Percentiles rank a stretch among this genome's conserved stretches.
These are phyloP conservation scores for Ia io DNA, from an alignment of 2,113 vertebrate species.

Conservation along the genomic window DNA sequence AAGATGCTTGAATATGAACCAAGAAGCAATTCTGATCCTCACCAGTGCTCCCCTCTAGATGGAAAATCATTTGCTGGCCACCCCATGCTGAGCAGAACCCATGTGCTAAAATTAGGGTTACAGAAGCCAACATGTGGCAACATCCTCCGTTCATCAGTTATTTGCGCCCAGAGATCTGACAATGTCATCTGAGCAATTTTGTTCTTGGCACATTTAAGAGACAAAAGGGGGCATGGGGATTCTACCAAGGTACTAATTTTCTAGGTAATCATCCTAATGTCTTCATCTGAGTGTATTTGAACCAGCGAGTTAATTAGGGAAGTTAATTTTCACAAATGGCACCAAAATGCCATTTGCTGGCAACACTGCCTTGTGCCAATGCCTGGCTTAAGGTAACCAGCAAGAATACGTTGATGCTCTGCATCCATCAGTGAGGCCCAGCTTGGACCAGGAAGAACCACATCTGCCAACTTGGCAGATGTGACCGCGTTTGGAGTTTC, in stretches of 20 bases:
- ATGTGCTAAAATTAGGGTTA: constrained; percentile 67
- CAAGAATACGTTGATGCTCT: neutral
- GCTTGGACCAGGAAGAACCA: neutral
- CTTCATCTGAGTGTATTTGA: constrained; percentile 81
- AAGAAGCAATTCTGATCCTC: constrained; percentile 51
- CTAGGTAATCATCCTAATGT: constrained; percentile 86
- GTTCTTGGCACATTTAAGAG: constrained; percentile 80
- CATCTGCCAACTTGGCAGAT: neutral
- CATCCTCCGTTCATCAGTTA: constrained; percentile 58
- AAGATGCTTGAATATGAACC: constrained; percentile 61
- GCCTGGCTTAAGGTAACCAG: constrained; percentile 60
- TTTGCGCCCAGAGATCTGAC: constrained; percentile 71
- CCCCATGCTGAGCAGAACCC: constrained; percentile 56
- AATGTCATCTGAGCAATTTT: constrained; percentile 78
- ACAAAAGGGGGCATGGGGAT: constrained; percentile 71
- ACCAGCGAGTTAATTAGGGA: constrained; percentile 83
- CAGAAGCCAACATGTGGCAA: constrained; percentile 55
- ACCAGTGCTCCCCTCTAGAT: constrained; percentile 54
- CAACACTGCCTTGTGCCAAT: constrained; percentile 62
- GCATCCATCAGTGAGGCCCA: neutral
- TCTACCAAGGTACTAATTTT: constrained; percentile 85
- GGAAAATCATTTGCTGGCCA: constrained; percentile 35
- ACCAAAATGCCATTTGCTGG: constrained; percentile 80
- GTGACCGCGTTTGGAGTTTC: neutral
- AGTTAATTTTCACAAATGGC: constrained; percentile 85